Percentiles rank a stretch among this genome's conserved stretches.
phyloP scores from a whole-genome alignment of 2,888 invertebrate genomes.

The Zelleria hepariella region DNA sequence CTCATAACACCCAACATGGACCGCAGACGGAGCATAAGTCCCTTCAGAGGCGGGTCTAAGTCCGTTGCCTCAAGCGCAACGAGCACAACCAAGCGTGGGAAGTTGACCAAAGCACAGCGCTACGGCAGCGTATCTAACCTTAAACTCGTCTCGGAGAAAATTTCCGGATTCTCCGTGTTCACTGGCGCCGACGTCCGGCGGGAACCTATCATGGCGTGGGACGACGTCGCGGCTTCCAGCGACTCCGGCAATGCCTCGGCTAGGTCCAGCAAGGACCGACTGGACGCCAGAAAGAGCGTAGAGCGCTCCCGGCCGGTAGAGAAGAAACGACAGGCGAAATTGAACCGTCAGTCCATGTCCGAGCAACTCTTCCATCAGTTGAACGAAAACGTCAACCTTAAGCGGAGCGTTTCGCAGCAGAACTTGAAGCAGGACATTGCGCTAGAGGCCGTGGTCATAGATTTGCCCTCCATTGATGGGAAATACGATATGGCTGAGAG shows the following conservation, averaged over 20 bases:
- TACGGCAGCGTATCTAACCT: constrained; percentile 57
- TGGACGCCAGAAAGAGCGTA: constrained; percentile 25
- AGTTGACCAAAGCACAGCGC: constrained; percentile 36
- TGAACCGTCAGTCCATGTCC: constrained; percentile 46
- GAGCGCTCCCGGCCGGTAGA: constrained; percentile 27
- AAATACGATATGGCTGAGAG: constrained; percentile 38
- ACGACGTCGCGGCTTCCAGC: constrained; percentile 18
- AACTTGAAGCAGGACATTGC: constrained; percentile 54
- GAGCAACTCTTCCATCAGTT: constrained; percentile 34
- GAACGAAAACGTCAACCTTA: constrained; percentile 24
- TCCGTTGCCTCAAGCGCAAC: constrained; percentile 38
- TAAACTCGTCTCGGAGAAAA: constrained; percentile 55
- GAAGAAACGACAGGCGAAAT: constrained; percentile 19
- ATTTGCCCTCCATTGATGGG: constrained; percentile 41
- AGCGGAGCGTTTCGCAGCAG: constrained; percentile 50
- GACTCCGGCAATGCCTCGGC: not conserved
- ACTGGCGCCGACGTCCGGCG: constrained; percentile 32
- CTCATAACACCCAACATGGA: constrained; percentile 44
- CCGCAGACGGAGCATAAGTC: constrained; percentile 47
- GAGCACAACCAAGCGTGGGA: constrained; percentile 39
- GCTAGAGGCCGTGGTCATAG: constrained; percentile 57
- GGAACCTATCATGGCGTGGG: constrained; percentile 57
- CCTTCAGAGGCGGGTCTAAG: constrained; percentile 25
- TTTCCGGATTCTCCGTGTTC: constrained; percentile 58
- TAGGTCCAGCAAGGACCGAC: not conserved